Evolutionary conservation across 2,888 invertebrate genomes (phyloP).

Genomic region (Archaeoteleia sp.): DNA sequence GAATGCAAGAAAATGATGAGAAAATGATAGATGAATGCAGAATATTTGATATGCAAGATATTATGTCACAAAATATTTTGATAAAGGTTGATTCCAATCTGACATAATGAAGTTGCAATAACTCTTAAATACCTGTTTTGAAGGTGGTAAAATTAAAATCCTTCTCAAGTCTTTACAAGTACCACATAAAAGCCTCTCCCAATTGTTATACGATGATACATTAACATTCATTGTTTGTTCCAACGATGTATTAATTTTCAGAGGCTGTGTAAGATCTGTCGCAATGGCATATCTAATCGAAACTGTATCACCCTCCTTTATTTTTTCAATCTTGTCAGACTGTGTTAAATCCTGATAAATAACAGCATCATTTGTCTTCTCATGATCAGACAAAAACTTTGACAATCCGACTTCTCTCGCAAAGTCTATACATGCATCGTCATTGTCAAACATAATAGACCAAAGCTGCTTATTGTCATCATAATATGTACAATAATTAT

Average conservation of each 20-base stretch:
- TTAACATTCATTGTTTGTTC: conserved; percentile 60
- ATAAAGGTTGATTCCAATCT: too few relatives aligned
- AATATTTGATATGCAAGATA: too few relatives aligned
- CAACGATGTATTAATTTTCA: conserved; percentile 55
- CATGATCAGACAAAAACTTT: conserved; percentile 58
- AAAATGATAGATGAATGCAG: too few relatives aligned
- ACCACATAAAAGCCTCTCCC: conserved; percentile 65
- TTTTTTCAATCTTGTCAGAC: conserved; percentile 49
- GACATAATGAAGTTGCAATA: too few relatives aligned
- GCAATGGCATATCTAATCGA: conserved; percentile 60
- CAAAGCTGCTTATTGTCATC: conserved; percentile 77
- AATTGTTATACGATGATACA: conserved; percentile 66
- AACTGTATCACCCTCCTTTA: conserved; percentile 61
- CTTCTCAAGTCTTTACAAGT: conserved; percentile 58
- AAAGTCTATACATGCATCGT: conserved; percentile 66
- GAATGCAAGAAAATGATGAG: too few relatives aligned
- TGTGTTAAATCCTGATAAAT: conserved; percentile 64
- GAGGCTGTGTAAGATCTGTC: conserved; percentile 61
- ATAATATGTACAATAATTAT: conserved; percentile 72
- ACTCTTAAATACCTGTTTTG: conserved; percentile 69
- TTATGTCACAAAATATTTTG: too few relatives aligned
- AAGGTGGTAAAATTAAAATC: conserved; percentile 64
- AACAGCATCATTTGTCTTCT: conserved; percentile 57
- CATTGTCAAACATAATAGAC: conserved; percentile 77
- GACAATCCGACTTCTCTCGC: conserved; percentile 66